Evolutionary conservation across 2,888 invertebrate genomes (phyloP).

Genomic region (Taphrorychus bicolor): DNA sequence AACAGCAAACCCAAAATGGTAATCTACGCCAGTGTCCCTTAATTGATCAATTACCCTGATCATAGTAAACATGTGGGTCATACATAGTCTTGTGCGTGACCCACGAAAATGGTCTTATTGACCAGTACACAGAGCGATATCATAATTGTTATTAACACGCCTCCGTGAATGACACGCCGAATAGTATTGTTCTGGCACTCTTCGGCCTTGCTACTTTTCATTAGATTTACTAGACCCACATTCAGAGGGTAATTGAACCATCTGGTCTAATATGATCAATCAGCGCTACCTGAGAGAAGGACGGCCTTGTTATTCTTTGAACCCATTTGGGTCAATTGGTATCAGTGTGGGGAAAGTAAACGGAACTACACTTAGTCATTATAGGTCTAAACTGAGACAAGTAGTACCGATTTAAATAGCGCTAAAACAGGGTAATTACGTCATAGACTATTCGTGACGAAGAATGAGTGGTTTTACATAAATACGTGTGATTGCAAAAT

Average conservation of each 20-base stretch:
- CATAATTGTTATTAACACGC: background rate
- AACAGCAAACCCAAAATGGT: background rate
- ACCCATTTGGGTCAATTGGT: conserved; percentile 15
- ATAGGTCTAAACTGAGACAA: too few relatives aligned
- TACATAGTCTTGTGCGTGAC: too few relatives aligned
- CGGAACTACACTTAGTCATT: too few relatives aligned
- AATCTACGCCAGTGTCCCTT: background rate
- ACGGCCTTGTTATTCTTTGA: background rate
- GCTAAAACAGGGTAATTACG: too few relatives aligned
- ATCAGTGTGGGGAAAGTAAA: background rate
- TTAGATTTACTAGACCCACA: conserved; percentile 9
- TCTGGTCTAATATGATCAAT: conserved; percentile 8
- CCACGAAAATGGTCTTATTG: background rate
- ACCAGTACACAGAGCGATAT: background rate
- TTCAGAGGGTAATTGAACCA: conserved; percentile 12
- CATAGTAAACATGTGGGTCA: too few relatives aligned
- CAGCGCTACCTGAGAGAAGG: background rate
- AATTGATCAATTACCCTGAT: background rate
- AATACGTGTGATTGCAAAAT: too few relatives aligned
- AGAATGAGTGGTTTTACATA: too few relatives aligned
- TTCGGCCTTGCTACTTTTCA: conserved; percentile 7
- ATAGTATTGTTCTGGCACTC: background rate
- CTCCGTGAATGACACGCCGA: too few relatives aligned
- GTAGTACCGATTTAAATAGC: too few relatives aligned
- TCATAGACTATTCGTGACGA: too few relatives aligned